Base-by-base conservation (phyloP, 2,113 vertebrate genomes). In the Chloropsis cyanopogon region DNA sequence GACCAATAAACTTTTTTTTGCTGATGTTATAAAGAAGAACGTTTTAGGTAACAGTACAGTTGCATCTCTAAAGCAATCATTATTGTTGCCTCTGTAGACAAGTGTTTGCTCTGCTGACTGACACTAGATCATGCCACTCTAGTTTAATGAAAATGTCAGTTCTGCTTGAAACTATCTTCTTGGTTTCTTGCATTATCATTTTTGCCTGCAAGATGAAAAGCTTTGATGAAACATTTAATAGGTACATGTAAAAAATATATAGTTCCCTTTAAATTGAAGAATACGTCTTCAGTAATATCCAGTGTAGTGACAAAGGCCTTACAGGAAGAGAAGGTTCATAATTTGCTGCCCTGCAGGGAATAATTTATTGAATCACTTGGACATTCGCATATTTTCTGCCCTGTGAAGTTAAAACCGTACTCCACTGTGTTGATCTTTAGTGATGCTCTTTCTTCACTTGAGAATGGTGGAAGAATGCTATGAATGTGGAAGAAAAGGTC, bases 401-500 rank as follows among this genome's bases (percentile, higher is more conserved):
- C 59, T 65, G 18, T 61, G 60, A 69, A 93, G 35, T 79, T 91
- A 85, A 84, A 92, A 24, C 16, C 37, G 4, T 70, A 57, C 52
- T 83, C 41, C 21, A 21, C 33, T 57, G 20, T 61, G 54, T 9
- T 79, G 66, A 71, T 85, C 56, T 92, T 91, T 42, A 87, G 65
- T 10, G 7, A 52, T 76, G 47, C 17, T 85, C 85, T 80, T 90
- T 86, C 39, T 68, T 92, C 54, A 82, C 21, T 95, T 90, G 82
- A 88, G 42, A 73, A 70, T 28, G 49, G 57, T 59, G 41, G 46
- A 91, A 85, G 37, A 88, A 59, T 3, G 3, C 63, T 57, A 64
- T 89, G 64, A 93, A 90, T 95, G 91, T 65, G 42, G 52, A 92
- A 82, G 39, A 65, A 79, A 93, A 93, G 54, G 66, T 96, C 85